Percentiles rank a stretch among this genome's conserved stretches.
phyloP scores from a whole-genome alignment of 2,888 invertebrate species.

The Tridacna gigas region DNA sequence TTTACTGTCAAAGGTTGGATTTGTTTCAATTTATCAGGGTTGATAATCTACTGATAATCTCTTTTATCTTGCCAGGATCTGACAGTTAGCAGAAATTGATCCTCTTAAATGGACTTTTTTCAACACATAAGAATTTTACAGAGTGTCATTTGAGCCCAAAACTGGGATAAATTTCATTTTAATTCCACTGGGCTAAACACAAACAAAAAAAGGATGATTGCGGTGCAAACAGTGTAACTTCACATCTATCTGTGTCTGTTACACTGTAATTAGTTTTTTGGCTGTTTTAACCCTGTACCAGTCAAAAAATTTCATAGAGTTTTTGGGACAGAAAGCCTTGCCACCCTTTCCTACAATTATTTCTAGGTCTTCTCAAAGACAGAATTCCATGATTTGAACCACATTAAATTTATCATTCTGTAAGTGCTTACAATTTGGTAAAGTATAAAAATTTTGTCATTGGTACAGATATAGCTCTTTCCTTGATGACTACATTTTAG shows the following conservation, averaged over 20 bases:
- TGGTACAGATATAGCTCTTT: too few species aligned
- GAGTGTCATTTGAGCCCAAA: conserved; percentile 19
- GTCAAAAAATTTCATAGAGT: too few species aligned
- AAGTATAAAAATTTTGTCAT: too few species aligned
- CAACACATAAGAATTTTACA: conserved; percentile 19
- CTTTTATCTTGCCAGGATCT: conserved; percentile 19
- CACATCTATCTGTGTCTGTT: neutral
- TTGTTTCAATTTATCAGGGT: conserved; percentile 11
- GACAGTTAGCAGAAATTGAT: conserved; percentile 23
- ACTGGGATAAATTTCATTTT: conserved; percentile 25
- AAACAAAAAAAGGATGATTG: conserved; percentile 16
- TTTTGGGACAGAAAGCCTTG: too few species aligned
- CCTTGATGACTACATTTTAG: too few species aligned
- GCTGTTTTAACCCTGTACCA: too few species aligned
- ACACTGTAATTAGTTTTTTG: too few species aligned
- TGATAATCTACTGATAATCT: conserved; percentile 24
- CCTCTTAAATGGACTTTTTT: conserved; percentile 13
- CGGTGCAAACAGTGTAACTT: conserved; percentile 4
- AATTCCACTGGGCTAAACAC: conserved; percentile 14
- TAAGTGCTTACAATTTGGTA: too few species aligned
- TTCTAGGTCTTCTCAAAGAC: too few species aligned
- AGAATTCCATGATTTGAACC: too few species aligned
- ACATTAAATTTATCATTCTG: too few species aligned
- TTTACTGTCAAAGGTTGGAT: conserved; percentile 8
- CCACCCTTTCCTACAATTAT: too few species aligned